These are phyloP conservation scores for Cistogaster globosa DNA, from an alignment of 2,888 invertebrate species.

Conservation along the genomic window DNA sequence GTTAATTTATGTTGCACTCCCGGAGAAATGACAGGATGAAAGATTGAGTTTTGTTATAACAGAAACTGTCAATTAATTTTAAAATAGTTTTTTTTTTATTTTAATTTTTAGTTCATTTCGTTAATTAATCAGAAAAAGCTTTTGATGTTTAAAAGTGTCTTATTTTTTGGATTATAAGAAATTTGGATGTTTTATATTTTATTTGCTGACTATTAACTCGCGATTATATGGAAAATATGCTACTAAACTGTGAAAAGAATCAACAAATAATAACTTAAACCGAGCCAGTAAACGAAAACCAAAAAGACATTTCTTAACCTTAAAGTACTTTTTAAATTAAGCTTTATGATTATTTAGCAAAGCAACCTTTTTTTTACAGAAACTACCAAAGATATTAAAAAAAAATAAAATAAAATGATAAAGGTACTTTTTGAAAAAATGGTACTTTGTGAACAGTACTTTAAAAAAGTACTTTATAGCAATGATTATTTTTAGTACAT, in stretches of 20 bases:
- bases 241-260: too few species aligned
- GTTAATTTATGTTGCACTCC: slow-evolving; percentile 12
- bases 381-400: neutral
- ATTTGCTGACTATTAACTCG: too few species aligned
- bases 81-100: slow-evolving; percentile 5
- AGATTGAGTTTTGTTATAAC: slow-evolving; percentile 7
- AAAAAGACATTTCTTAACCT: neutral
- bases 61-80: slow-evolving; percentile 33
- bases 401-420: too few species aligned
- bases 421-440: neutral
- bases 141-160: too few species aligned
- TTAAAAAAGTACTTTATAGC: neutral
- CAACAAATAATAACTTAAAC: too few species aligned
- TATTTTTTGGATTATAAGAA: too few species aligned
- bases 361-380: neutral
- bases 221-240: too few species aligned
- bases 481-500: too few species aligned
- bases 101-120: too few species aligned
- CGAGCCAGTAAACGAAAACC: too few species aligned
- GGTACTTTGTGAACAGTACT: neutral
- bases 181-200: neutral
- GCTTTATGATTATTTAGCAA: neutral
- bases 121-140: neutral
- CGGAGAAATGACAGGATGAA: neutral
- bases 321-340: neutral